Percentiles rank a stretch among this genome's conserved stretches.
These are phyloP conservation scores for Lamellibrachia satsuma DNA, from an alignment of 2,888 invertebrate genomes.

Conservation along the genomic window DNA sequence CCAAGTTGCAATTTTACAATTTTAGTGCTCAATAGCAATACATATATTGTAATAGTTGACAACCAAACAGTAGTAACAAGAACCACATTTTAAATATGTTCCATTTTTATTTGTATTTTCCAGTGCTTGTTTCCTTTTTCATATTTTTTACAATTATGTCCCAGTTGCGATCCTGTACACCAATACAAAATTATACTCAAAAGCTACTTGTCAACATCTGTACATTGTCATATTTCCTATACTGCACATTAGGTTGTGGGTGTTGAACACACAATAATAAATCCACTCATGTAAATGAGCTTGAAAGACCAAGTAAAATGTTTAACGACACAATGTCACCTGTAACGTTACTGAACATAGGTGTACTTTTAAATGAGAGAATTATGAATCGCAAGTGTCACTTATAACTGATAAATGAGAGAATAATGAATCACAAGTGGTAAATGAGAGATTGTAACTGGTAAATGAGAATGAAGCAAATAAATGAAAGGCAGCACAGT, in stretches of 20 bases:
- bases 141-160: neutral
- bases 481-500: neutral
- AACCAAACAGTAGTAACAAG: neutral
- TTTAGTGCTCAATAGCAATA: too few relatives aligned
- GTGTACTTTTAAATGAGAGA: neutral
- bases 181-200: slow-evolving; percentile 13
- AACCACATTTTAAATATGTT: neutral
- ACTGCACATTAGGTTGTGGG: neutral
- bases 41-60: neutral
- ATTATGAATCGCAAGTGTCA: neutral
- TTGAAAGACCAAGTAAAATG: neutral
- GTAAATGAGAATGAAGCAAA: neutral
- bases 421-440: neutral
- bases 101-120: slow-evolving; percentile 17
- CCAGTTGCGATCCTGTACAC: slow-evolving; percentile 17
- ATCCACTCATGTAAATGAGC: slow-evolving; percentile 5
- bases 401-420: neutral
- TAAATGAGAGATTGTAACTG: slow-evolving; percentile 1
- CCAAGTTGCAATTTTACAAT: too few relatives aligned
- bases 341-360: neutral
- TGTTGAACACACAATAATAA: neutral
- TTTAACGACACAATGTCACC: slow-evolving; percentile 8
- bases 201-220: neutral
- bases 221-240: slow-evolving; percentile 3
- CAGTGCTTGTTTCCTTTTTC: neutral